A percentile compares a stretch with the other conserved stretches of the same genome.
phyloP scores from a whole-genome alignment of 2,797 vertebrate genomes.

The Enteromius mattozi region DNA sequence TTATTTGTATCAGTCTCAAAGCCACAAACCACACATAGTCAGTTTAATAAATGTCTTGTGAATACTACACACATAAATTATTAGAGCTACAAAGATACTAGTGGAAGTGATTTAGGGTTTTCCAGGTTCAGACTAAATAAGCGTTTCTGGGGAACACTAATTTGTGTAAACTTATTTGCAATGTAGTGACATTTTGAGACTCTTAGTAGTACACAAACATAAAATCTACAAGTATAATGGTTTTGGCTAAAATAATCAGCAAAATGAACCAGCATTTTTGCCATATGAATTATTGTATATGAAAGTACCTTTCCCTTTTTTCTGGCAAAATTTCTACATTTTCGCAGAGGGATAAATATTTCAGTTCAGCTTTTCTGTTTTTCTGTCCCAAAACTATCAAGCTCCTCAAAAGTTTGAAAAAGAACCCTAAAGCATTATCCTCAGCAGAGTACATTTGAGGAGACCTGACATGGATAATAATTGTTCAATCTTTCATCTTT shows the following conservation, averaged over 20 bases:
- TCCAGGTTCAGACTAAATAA: not conserved
- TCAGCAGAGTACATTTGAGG: not conserved
- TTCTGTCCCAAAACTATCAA: conserved; percentile 1
- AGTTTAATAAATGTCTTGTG: not conserved
- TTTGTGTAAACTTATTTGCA: not conserved
- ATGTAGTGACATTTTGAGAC: not conserved
- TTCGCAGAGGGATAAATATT: not conserved
- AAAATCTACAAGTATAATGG: not conserved
- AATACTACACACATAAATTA: not conserved
- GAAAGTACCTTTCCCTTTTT: not conserved
- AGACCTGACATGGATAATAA: not conserved
- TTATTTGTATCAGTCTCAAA: not conserved
- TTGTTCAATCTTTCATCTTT: not conserved
- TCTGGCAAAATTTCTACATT: not conserved
- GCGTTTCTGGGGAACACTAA: not conserved
- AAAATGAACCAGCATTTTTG: not conserved
- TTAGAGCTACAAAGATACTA: not conserved
- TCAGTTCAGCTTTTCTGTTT: not conserved
- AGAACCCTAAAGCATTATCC: not conserved
- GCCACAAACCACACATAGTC: not conserved
- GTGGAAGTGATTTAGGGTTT: not conserved
- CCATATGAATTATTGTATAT: no score
- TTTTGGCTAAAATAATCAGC: not conserved
- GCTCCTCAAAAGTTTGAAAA: conserved; percentile 15
- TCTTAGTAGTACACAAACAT: not conserved